Base-by-base conservation (phyloP, 1,140 invertebrate species). In the Lutraria rhynchaena region DNA sequence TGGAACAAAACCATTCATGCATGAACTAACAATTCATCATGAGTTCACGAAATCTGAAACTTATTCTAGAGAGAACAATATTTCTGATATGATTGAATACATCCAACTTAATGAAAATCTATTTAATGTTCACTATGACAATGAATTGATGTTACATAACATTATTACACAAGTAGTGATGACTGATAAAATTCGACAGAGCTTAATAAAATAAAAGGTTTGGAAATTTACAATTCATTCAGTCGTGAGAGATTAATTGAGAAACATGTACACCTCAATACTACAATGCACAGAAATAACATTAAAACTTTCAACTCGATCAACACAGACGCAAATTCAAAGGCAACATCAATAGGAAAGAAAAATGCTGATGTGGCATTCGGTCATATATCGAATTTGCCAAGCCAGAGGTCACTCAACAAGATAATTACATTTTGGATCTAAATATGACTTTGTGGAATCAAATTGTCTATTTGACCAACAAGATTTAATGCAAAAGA, bases 101-200 rank as follows among this genome's bases (percentile, higher is more conserved):
- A n/a, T n/a, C n/a, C n/a, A n/a, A n/a, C n/a, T n/a, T n/a, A 33
- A 71, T n/a, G 49, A 71, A 35, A 71, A 74, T 55, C 71, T 55
- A 17, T 74, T 74, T 19, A 41, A 71, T 3, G 46, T 35, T 11
- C n/a, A n/a, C n/a, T n/a, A n/a, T n/a, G n/a, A n/a, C n/a, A n/a
- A n/a, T n/a, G n/a, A n/a, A n/a, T n/a, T 27, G 5, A 74, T 4
- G 31, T 46, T 74, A 9, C 71, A 74, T 35, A 74, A 37, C 33
- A 74, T 74, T 15, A 33, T 74, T 9, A 74, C 24, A 24, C 71
- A 58, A 29, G 35, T 58, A 37, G 51, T 74, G 4, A 55, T 37
- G 31, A 13, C 35, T 58, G 1, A n/a, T 41, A 53, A 53, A n/a
- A n/a, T n/a, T n/a, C n/a, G n/a, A n/a, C n/a, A n/a, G n/a, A n/a